phyloP scores from a whole-genome alignment of 2,113 vertebrate genomes.

The Sceloporus undulatus region DNA sequence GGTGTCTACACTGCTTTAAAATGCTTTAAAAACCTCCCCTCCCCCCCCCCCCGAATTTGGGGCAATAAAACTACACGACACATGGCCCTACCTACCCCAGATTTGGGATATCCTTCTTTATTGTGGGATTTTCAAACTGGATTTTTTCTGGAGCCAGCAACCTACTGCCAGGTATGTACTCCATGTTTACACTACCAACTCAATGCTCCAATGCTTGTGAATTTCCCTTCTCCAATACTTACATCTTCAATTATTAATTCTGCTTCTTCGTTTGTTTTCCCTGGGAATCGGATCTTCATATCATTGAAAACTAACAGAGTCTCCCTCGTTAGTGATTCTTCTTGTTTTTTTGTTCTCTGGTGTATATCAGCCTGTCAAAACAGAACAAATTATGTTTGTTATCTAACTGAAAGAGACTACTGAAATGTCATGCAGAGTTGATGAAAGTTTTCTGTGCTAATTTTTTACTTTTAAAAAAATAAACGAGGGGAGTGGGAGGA shows the following conservation, averaged over 20 bases:
- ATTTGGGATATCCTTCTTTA: no score
- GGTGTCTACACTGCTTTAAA: no score
- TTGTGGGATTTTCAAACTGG: no score
- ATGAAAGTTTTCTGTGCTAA: background rate
- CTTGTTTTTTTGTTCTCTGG: slow-evolving; percentile 91
- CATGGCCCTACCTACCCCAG: no score
- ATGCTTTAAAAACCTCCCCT: no score
- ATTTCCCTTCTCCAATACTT: slow-evolving; percentile 69
- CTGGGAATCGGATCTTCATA: slow-evolving; percentile 94
- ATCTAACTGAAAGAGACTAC: background rate
- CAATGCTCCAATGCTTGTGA: background rate
- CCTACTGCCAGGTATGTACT: background rate
- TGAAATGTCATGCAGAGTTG: background rate
- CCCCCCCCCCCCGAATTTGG: no score
- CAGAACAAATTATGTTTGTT: background rate
- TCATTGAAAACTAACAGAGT: slow-evolving; percentile 89
- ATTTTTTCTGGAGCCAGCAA: no score
- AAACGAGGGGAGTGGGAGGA: background rate
- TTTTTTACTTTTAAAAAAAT: background rate
- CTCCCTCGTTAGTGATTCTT: slow-evolving; percentile 88
- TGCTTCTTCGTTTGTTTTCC: slow-evolving; percentile 94
- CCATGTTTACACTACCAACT: background rate
- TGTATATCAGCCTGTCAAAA: slow-evolving; percentile 86
- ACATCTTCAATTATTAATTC: slow-evolving; percentile 93
- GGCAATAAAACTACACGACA: no score